Evolutionary conservation across 2,888 invertebrate species (phyloP).

Genomic region (Dolichomitus sp.): DNA sequence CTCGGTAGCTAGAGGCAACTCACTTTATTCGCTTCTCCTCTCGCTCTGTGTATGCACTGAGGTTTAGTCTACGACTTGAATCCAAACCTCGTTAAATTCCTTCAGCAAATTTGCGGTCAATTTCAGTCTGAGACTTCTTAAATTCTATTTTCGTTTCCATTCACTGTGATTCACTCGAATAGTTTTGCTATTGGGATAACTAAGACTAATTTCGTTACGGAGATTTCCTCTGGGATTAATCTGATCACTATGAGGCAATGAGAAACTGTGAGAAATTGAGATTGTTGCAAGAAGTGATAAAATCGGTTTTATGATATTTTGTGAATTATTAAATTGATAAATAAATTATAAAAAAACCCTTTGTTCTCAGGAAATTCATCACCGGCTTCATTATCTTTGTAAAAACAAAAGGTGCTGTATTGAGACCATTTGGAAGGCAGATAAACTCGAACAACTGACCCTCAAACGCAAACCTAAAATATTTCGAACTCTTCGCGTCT

Average conservation of each 20-base stretch:
- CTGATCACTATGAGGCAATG: background rate
- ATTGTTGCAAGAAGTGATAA: no score
- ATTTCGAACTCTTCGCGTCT: no score
- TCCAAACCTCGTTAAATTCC: slow-evolving; percentile 15
- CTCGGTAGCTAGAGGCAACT: background rate
- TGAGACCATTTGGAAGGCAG: no score
- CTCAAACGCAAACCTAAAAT: no score
- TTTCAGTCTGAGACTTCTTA: background rate
- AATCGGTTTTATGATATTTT: no score
- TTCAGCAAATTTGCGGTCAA: slow-evolving; percentile 13
- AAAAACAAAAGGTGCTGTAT: no score
- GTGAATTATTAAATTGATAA: no score
- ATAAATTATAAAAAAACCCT: no score
- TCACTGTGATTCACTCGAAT: background rate
- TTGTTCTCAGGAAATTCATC: no score
- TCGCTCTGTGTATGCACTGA: background rate
- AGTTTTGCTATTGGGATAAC: background rate
- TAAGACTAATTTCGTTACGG: background rate
- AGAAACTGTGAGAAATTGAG: background rate
- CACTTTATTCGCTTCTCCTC: background rate
- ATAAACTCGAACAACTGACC: no score
- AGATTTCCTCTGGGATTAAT: background rate
- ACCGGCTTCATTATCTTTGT: no score
- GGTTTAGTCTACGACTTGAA: background rate
- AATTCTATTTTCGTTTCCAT: background rate